Base-by-base conservation (phyloP, 37 sponge, comb jelly and placozoan species). In the Crambe crambe region DNA sequence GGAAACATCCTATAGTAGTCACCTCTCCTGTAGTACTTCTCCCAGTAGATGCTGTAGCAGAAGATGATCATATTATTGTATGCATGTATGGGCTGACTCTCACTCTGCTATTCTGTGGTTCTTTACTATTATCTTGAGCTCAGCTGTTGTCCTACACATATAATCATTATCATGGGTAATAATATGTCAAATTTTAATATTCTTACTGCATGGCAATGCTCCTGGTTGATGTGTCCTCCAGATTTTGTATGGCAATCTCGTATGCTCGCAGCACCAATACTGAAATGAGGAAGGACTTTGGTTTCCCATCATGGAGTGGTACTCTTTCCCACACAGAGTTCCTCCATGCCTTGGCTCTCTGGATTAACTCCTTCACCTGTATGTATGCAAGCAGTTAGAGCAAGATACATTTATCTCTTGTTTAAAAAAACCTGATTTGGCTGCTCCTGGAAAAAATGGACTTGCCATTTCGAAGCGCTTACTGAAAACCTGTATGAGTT, bases 331-430 rank as follows among this genome's bases (percentile, higher is more conserved):
- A 87, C 69, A 35, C 15, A 18, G 32, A 18, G 40, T 91, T 91
- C 66, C 86, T 87, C 92, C 92, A 91, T 25, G 78, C 83, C 68
- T 91, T 87, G 44, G 74, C 87, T 51, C 84, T 36, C 70, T 58
- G 74, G 76, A 91, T 87, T 58, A 80, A 73, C 69, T 91, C 92
- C 42, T 87, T 78, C 32, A 66, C 78, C 78, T 65, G 60, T 5
- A 58, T 56, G 51, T n/a, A 20, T 47, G 20, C 57, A 56, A 4
- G 57, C 35, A 25, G 15, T 20, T 26, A 1, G 38, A 37, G 8
- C 27, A 22, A 22, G 41, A 18, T 12, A 23, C n/a, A n/a, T n/a
- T n/a, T n/a, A n/a, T n/a, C n/a, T n/a, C n/a, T n/a, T n/a, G n/a
- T 37, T 23, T 25, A 32, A 58, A 17, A 20, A 37, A 58, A 73